A percentile compares a stretch with the other conserved stretches of the same genome.
These are phyloP conservation scores for Melangyna quadrimaculata DNA, from an alignment of 2,888 invertebrate species.

Conservation along the genomic window DNA sequence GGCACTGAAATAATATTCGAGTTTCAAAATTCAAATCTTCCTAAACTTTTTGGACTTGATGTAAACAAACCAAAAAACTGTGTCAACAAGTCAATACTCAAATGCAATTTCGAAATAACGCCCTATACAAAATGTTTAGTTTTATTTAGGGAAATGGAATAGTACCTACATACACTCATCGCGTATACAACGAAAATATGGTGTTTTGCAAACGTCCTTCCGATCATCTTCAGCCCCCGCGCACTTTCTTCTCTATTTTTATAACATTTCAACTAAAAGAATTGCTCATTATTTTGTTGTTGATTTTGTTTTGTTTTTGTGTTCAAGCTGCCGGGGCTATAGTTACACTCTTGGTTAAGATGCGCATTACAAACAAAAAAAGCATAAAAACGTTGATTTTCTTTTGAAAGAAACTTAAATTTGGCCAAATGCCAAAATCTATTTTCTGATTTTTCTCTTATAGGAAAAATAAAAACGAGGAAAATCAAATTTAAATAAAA, in stretches of 20 bases:
- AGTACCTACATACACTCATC: neutral
- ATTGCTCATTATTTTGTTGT: conserved; percentile 44
- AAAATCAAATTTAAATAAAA: conserved; percentile 58
- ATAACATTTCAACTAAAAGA: conserved; percentile 28
- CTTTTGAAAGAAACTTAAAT: neutral
- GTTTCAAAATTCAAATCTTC: neutral
- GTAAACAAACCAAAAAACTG: conserved; percentile 36
- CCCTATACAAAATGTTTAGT: conserved; percentile 16
- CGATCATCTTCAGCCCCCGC: neutral
- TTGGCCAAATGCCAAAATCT: conserved; percentile 61
- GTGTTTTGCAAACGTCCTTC: conserved; percentile 53
- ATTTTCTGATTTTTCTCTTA: conserved; percentile 51
- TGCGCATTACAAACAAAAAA: conserved; percentile 30
- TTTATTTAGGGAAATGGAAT: conserved; percentile 52
- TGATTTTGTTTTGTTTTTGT: neutral
- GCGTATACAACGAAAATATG: neutral
- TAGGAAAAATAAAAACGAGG: conserved; percentile 37
- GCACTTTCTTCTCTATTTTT: conserved; percentile 1
- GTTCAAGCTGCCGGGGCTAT: conserved; percentile 32
- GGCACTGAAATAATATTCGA: neutral
- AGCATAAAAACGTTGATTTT: conserved; percentile 18
- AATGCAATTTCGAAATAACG: conserved; percentile 53
- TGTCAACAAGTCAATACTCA: conserved; percentile 57
- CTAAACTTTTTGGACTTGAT: neutral
- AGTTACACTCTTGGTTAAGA: conserved; percentile 29